Percentiles rank a stretch among this genome's conserved stretches.
Evolutionary conservation across 2,113 vertebrate species (phyloP).

Genomic region (Campylomormyrus numenius): DNA sequence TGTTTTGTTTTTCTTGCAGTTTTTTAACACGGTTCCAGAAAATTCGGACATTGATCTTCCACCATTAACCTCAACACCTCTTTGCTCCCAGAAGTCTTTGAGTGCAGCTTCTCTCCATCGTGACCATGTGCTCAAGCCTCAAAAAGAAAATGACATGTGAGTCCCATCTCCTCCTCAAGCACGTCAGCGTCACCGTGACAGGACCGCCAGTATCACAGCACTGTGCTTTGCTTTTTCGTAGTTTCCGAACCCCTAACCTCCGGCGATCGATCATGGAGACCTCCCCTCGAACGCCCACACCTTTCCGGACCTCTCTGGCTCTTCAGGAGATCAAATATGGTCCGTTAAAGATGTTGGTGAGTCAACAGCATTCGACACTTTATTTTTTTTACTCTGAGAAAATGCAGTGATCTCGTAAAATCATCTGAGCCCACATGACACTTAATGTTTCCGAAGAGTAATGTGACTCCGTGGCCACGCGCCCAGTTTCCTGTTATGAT

Average conservation of each 20-base stretch:
- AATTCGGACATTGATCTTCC: slow-evolving; percentile 71
- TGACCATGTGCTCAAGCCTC: slow-evolving; percentile 69
- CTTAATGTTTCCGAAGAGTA: neutral
- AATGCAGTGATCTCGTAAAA: neutral
- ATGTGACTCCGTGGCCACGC: neutral
- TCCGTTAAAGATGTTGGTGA: slow-evolving; percentile 87
- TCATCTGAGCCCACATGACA: neutral
- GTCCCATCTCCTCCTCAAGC: slow-evolving; percentile 34
- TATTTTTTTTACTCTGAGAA: slow-evolving; percentile 9
- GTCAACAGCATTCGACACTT: slow-evolving; percentile 28
- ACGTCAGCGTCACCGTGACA: neutral
- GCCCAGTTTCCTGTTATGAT: neutral
- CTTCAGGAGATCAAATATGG: slow-evolving; percentile 88
- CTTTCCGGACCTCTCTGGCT: slow-evolving; percentile 82
- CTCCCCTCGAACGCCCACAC: slow-evolving; percentile 84
- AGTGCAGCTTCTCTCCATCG: slow-evolving; percentile 62
- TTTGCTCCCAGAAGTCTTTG: slow-evolving; percentile 74
- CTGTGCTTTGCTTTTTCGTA: slow-evolving; percentile 43
- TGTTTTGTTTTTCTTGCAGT: slow-evolving; percentile 58
- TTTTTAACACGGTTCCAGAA: slow-evolving; percentile 80
- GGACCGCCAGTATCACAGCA: neutral
- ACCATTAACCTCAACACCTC: slow-evolving; percentile 65
- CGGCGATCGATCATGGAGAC: slow-evolving; percentile 87
- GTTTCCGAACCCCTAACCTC: slow-evolving; percentile 88
- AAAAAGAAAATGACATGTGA: slow-evolving; percentile 87